phyloP scores from a whole-genome alignment of 2,797 vertebrate species.

The Liparis tanakae region DNA sequence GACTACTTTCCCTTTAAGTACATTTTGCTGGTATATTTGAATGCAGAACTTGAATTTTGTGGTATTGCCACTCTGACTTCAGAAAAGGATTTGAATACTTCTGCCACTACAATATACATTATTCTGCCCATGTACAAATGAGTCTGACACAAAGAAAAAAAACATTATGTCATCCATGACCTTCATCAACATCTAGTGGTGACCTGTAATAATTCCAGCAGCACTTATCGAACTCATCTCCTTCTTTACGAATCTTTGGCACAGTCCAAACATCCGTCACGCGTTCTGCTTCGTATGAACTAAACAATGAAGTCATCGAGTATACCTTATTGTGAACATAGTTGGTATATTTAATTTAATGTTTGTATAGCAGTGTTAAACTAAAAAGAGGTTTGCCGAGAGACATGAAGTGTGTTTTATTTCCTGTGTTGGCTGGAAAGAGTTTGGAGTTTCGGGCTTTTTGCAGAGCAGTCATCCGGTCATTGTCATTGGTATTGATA shows the following conservation, averaged over 20 bases:
- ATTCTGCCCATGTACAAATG: neutral
- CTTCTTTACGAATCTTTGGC: neutral
- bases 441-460: conserved; percentile 41
- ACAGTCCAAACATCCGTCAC: neutral
- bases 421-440: conserved; percentile 26
- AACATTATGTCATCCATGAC: neutral
- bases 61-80: neutral
- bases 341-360: neutral
- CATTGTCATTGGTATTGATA: conserved; percentile 58
- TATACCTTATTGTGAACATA: neutral
- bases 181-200: neutral
- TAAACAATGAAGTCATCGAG: conserved; percentile 8
- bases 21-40: neutral
- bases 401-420: conserved; percentile 14
- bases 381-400: neutral
- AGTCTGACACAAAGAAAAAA: neutral
- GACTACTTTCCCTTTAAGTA: neutral
- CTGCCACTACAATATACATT: neutral
- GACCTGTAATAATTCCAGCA: neutral
- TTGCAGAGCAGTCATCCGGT: conserved; percentile 50
- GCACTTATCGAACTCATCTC: neutral
- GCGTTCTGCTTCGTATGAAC: neutral
- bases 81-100: neutral
- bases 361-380: neutral
- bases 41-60: neutral